Evolutionary conservation across 2,888 invertebrate species (phyloP), one percentile per base, ranked within the genome.

Genomic region (Adelphocoris suturalis): DNA sequence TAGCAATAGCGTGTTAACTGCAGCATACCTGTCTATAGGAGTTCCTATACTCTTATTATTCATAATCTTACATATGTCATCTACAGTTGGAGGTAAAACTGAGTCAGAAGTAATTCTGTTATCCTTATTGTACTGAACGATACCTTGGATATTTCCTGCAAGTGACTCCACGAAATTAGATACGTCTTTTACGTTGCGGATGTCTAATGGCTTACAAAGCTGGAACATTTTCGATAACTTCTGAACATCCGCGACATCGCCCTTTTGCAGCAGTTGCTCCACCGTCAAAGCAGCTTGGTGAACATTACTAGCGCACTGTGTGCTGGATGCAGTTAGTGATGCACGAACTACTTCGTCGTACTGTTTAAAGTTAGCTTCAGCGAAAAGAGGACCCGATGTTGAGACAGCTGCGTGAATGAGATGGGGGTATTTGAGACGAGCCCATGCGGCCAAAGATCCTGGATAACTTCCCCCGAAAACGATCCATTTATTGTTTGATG

Each of bases 391-490:
- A 0, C 98, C 98, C 94, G 98, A 98, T 0, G 97, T 95, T 12
- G 98, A 98, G 81, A 99, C 96, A 11, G 98, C 96, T 0, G 96
- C 98, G 93, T 96, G 94, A 1, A 98, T 96, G 28, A 98, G 94
- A 93, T 97, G 96, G 0, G 99, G 98, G 93, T 98, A 99, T 93
- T 98, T 98, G 85, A 96, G 94, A 78, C 98, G 94, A 89, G 96
- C 93, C 99, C 99, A 99, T 3, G 98, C 98, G 5, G 98, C 97
- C 92, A 99, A 94, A 0, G 97, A 97, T 0, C 98, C 99, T 0
- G 99, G 97, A 93, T 99, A 99, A 0, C 98, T 98, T 3, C 99
- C 99, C 16, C 99, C 99, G 93, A 99, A 99, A 0, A 96, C 96
- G 91, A 99, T 96, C 98, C 98, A 98, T 93, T 97, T 97, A 23